A percentile compares a stretch with the other conserved stretches of the same genome.
These are phyloP conservation scores for Calidris pygmaea DNA, from an alignment of 2,113 vertebrate genomes.

Conservation along the genomic window DNA sequence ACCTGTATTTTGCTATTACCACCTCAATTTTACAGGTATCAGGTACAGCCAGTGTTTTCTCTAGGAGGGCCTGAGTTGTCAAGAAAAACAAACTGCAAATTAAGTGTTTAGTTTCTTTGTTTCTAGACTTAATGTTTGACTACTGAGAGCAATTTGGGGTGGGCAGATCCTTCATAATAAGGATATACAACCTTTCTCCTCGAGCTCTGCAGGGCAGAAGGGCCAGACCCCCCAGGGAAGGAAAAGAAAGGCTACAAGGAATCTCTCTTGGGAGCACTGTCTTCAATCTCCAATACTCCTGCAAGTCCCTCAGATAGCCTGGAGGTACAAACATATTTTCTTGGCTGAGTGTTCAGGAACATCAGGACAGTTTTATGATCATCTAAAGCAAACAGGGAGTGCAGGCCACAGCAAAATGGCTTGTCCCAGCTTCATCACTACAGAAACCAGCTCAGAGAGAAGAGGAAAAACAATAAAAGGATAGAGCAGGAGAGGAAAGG, in stretches of 20 bases:
- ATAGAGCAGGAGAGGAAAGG: neutral
- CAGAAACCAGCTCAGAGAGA: neutral
- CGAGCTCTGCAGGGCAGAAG: neutral
- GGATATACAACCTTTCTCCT: neutral
- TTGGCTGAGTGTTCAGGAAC: neutral
- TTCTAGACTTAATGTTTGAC: neutral
- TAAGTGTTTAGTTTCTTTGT: neutral
- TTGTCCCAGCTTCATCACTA: neutral
- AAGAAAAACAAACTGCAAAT: neutral
- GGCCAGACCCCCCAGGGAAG: fast-evolving
- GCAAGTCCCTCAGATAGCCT: neutral
- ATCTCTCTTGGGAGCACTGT: neutral
- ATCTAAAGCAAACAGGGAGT: neutral
- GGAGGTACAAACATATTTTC: neutral
- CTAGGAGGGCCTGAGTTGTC: neutral
- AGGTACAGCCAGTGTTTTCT: neutral
- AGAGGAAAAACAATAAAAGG: neutral
- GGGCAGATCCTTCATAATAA: neutral
- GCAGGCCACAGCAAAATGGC: neutral
- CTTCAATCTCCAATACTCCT: neutral
- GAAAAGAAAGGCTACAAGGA: neutral
- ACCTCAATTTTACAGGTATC: neutral
- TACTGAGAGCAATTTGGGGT: neutral
- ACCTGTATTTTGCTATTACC: neutral
- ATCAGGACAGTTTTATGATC: neutral